Evolutionary conservation across 2,113 vertebrate genomes (phyloP), one percentile per base, ranked within the genome.

Genomic region (Aegotheles bennettii): DNA sequence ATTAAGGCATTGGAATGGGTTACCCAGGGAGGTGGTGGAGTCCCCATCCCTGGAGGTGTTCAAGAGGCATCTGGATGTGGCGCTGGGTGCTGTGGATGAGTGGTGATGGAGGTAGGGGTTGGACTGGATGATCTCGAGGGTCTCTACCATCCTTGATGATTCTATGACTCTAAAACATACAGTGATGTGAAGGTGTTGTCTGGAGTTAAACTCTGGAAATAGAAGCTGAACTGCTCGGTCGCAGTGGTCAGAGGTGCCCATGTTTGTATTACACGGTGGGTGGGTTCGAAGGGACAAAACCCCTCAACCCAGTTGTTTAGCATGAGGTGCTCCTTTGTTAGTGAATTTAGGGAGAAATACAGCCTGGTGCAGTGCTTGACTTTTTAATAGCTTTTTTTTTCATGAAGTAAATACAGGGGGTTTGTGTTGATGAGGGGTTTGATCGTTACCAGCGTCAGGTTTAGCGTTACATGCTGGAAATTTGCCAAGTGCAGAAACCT

Each of bases 171-270:
- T n/a, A n/a, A n/a, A n/a, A n/a, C 24, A 1, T 0, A 2, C 8
- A 6, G 75, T 20, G 38, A 64, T 69, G 57, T 8, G 63, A 19
- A 33, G 31, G 31, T 56, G 20, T 47, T 23, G 8, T 0, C 6
- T 64, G 63, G 50, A 14, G 40, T 26, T 26, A 5, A 69, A 11
- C 42, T 38, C 42, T 70, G 73, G n/a, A 18, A 70, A 13, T 8
- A 16, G 36, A 24, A 38, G 53, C 18, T 2, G 50, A 67, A 40
- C 29, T 0, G 0, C 13, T 7, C 11, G 11, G 3, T 36, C 0
- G 0, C 36, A 0, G 6, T 7, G 45, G 50, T 45, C 6, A 1
- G 38, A 29, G 0, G 0, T 63, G 74, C 25, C 2, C 8, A 0
- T 28, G 1, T 9, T 36, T 10, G 23, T 29, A 51, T 38, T 59